These are phyloP conservation scores for Tragelaphus scriptus DNA, from an alignment of 2,113 vertebrate species.

Conservation along the genomic window DNA sequence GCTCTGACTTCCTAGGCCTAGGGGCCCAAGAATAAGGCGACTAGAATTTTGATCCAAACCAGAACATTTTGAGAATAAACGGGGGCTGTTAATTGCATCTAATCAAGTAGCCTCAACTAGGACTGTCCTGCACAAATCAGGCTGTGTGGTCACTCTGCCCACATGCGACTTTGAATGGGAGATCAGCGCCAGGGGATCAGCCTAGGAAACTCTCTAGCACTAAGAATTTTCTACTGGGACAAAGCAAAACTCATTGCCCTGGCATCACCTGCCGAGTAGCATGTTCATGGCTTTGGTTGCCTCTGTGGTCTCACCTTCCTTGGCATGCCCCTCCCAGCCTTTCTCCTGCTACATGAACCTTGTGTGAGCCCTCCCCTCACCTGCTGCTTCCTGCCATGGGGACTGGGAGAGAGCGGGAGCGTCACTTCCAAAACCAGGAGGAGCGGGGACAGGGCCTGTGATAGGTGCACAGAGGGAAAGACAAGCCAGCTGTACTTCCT, in stretches of 20 bases:
- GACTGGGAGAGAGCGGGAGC: neutral
- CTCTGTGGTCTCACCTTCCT: neutral
- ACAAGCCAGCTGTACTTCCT: neutral
- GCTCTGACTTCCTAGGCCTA: neutral
- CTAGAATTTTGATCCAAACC: neutral
- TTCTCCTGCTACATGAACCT: neutral
- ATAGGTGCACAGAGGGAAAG: no score
- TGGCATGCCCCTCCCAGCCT: neutral
- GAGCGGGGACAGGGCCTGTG: neutral
- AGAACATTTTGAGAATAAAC: constrained; percentile 20
- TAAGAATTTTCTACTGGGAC: neutral
- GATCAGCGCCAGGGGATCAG: neutral
- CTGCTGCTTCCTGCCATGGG: neutral
- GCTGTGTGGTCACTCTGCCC: neutral
- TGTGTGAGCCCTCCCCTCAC: neutral
- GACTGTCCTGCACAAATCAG: neutral
- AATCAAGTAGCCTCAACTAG: neutral
- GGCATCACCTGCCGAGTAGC: accelerated
- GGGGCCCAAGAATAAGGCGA: neutral
- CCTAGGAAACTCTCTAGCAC: neutral
- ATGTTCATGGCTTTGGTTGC: neutral
- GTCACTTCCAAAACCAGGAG: neutral
- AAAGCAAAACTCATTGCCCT: neutral
- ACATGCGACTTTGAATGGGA: neutral
- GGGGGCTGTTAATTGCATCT: neutral